phyloP scores from a whole-genome alignment of 2,113 vertebrate genomes.

The Tachycineta bicolor region DNA sequence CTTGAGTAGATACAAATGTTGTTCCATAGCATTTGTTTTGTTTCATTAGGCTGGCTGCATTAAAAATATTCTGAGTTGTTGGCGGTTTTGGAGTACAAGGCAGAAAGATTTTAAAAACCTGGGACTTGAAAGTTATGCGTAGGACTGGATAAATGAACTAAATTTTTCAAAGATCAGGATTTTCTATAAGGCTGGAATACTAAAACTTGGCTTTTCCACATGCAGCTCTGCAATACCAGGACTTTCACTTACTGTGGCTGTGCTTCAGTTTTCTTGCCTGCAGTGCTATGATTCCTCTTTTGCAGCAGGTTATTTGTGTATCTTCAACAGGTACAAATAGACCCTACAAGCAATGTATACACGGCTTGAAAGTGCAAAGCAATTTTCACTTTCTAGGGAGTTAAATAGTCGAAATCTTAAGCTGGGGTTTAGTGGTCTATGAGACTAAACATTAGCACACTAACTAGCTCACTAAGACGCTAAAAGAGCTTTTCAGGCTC shows the following conservation, averaged over 20 bases:
- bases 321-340: neutral
- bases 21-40: neutral
- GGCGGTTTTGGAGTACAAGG: neutral
- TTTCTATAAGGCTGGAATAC: neutral
- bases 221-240: neutral
- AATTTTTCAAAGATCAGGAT: neutral
- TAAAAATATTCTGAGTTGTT: neutral
- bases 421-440: neutral
- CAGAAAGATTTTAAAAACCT: neutral
- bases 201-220: neutral
- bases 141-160: neutral
- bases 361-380: neutral
- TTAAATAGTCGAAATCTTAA: neutral
- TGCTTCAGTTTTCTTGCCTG: neutral
- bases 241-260: neutral
- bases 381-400: neutral
- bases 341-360: neutral
- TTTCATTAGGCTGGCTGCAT: neutral
- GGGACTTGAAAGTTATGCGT: neutral
- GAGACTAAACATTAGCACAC: neutral
- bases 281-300: neutral
- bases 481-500: neutral
- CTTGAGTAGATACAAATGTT: neutral
- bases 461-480: neutral
- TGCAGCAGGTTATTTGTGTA: neutral